A percentile compares a stretch with the other conserved stretches of the same genome.
These are phyloP conservation scores for Crotalus viridis DNA, from an alignment of 2,113 vertebrate species.

Conservation along the genomic window DNA sequence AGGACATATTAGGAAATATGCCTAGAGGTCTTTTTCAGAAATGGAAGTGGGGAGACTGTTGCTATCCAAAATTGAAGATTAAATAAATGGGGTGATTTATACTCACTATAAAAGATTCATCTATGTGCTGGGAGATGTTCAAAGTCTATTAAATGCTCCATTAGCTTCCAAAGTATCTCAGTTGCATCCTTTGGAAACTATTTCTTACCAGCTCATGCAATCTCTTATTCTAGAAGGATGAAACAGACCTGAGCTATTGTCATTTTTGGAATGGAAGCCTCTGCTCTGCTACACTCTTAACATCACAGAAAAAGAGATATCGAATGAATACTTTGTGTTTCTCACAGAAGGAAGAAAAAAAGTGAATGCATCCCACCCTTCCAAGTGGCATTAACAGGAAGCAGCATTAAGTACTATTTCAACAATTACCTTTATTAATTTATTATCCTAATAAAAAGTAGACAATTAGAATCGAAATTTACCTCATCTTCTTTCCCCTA, in stretches of 20 bases:
- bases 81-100: background rate
- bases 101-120: background rate
- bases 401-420: background rate
- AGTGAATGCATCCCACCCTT: background rate
- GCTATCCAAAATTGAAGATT: constrained; percentile 12
- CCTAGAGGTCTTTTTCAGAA: background rate
- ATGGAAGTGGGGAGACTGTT: background rate
- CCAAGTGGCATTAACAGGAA: background rate
- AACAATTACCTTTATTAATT: background rate
- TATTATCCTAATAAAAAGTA: background rate
- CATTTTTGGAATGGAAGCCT: background rate
- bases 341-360: background rate
- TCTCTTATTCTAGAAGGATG: fast-evolving
- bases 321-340: background rate
- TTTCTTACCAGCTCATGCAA: fast-evolving
- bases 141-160: background rate
- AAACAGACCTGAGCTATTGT: background rate
- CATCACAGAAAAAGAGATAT: background rate
- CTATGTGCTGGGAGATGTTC: background rate
- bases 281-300: background rate
- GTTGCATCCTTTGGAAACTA: fast-evolving
- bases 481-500: background rate
- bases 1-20: background rate
- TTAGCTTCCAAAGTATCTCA: background rate
- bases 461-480: background rate